Evolutionary conservation across 2,113 vertebrate genomes (phyloP).

Genomic region (Hucho hucho): DNA sequence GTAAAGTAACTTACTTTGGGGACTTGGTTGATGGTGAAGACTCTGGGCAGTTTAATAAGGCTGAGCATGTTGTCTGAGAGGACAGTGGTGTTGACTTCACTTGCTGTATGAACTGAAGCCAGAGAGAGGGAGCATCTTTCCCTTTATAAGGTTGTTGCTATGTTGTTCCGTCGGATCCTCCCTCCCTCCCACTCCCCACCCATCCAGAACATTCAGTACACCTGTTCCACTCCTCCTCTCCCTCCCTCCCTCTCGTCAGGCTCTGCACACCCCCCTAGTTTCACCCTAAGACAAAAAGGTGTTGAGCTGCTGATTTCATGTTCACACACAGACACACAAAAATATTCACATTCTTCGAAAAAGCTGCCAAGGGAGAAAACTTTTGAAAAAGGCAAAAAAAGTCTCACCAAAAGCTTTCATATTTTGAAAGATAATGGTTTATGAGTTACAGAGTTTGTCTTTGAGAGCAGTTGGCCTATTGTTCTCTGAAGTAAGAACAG

Average conservation of each 20-base stretch:
- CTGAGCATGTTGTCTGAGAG: slow-evolving; percentile 72
- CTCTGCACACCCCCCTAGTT: neutral
- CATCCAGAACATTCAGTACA: slow-evolving; percentile 48
- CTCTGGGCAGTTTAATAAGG: slow-evolving; percentile 76
- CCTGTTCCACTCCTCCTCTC: slow-evolving; percentile 35
- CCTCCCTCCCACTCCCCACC: slow-evolving; percentile 41
- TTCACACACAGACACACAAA: too few relatives aligned
- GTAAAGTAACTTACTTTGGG: slow-evolving; percentile 82
- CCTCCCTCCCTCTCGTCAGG: slow-evolving; percentile 16
- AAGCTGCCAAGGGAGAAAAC: too few relatives aligned
- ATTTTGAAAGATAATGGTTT: too few relatives aligned
- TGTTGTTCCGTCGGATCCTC: slow-evolving; percentile 42
- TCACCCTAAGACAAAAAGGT: neutral
- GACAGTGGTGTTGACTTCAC: slow-evolving; percentile 20
- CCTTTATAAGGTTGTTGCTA: slow-evolving; percentile 55
- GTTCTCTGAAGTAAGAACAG: too few relatives aligned
- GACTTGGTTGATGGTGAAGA: slow-evolving; percentile 84
- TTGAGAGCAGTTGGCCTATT: too few relatives aligned
- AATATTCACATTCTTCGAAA: too few relatives aligned
- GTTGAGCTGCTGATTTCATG: neutral
- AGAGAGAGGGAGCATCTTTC: slow-evolving; percentile 21
- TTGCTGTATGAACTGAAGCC: slow-evolving; percentile 14
- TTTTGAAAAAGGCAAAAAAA: too few relatives aligned
- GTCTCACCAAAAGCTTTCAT: too few relatives aligned
- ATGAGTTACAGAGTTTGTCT: too few relatives aligned